Base-by-base conservation (phyloP, 1,140 invertebrate species). In the Hylaeus volcanicus region DNA sequence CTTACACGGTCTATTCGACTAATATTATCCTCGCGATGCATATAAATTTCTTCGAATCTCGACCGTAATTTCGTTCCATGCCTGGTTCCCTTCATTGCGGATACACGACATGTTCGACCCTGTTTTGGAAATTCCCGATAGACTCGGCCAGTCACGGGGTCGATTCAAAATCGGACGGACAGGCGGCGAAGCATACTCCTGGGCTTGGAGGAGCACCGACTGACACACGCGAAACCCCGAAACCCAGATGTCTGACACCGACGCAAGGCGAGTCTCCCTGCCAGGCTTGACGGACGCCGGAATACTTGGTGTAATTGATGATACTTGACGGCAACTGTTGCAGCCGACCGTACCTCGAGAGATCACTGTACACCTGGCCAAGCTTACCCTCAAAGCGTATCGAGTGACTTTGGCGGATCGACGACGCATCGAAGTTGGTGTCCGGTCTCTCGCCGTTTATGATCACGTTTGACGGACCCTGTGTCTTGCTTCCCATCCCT, bases 291-390 rank as follows among this genome's bases (percentile, higher is more conserved):
- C 77, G 68, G 73, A 83, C 73, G n/a, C 61, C 37, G 58, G 63
- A 75, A 83, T 86, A 86, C 69, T 83, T 85, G 69, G 43, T 70
- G 73, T 86, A 86, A 86, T 86, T 86, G 76, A 83, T 86, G 76
- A 86, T 86, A 70, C 76, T 74, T 58, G 48, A 68, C 63, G 72
- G 73, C 69, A 86, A 86, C 84, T 77, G 85, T 86, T 86, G 84
- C 84, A 83, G 55, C 64, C 68, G 71, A 70, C 39, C 68, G 75
- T 82, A 53, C 61, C 75, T 66, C 74, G 80, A 64, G 80, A 79
- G 85, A 86, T 79, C 84, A 65, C 64, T 66, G 73, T 64, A 58
- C 39, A 75, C 43, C 69, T 51, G 80, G 9, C 69, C 56, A 72
- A 83, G 76, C 73, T 75, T 61, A 70, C 56, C 80, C 60, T 74